Base-by-base conservation (phyloP, 1,140 invertebrate species). In the Micrasema minimum region DNA sequence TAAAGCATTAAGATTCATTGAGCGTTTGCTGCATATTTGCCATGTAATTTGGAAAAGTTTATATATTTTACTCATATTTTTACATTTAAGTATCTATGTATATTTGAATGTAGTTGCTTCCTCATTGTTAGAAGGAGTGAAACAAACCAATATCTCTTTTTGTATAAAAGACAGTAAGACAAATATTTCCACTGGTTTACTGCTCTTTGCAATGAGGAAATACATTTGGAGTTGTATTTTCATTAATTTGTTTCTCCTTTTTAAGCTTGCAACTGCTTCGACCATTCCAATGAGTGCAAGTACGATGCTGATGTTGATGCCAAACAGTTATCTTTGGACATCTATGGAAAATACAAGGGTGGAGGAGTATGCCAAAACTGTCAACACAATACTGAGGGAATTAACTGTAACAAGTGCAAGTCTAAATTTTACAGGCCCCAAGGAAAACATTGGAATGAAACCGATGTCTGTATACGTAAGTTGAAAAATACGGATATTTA, bases 231-330 rank as follows among this genome's bases (percentile, higher is more conserved):
- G n/a, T 64, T 64, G 4, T 43, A 43, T 31, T 45, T 67, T 48
- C 74, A 57, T 51, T 26, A 9, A 51, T 26, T 4, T 20, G 12
- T 62, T 76, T 75, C 81, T 82, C 10, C 77, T n/a, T n/a, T n/a
- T n/a, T n/a, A n/a, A 98, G 97, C 94, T 62, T 99, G 98, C 81
- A 97, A 99, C 78, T 99, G 98, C 79, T 94, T 95, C 81, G 94
- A 94, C 14, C 97, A 99, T 80, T 90, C 94, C 9, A 90, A 90
- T 14, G 91, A 97, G 74, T 99, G 98, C 81, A 77, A 85, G 0
- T 99, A 97, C 81, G 92, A 98, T 79, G 84, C 92, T 35, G 90
- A 93, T 48, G 86, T 97, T 0, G 96, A 98, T 77, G 83, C 84
- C 35, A 86, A 93, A 57, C 83, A 87, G 10, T 81, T 90, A 9